Evolutionary conservation across 2,888 invertebrate species (phyloP).

Genomic region (Watsonalla binaria): DNA sequence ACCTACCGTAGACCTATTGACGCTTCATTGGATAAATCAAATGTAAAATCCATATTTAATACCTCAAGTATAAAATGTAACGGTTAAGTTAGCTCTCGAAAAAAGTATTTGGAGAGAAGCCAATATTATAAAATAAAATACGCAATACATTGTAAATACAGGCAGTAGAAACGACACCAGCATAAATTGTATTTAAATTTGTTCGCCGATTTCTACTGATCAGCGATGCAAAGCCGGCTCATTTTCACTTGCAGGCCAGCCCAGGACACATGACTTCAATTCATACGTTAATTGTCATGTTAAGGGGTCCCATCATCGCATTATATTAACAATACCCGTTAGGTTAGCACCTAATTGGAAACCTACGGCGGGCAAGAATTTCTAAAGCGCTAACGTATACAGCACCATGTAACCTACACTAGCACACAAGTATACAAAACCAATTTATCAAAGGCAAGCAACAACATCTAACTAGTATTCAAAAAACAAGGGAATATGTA

Average conservation of each 20-base stretch:
- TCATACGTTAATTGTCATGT: not conserved
- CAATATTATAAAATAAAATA: conserved; percentile 30
- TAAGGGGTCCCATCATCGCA: not conserved
- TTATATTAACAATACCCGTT: not conserved
- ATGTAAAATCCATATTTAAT: not conserved
- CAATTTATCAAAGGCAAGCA: too few species aligned
- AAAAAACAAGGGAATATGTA: too few species aligned
- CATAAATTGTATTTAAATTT: conserved; percentile 60
- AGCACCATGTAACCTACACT: too few species aligned
- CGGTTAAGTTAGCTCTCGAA: too few species aligned
- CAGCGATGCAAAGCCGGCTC: conserved; percentile 49
- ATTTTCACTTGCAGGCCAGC: conserved; percentile 61
- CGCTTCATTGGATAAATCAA: not conserved
- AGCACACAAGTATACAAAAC: too few species aligned
- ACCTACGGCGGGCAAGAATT: not conserved
- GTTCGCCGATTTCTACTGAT: conserved; percentile 68
- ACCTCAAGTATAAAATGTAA: too few species aligned
- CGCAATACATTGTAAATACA: conserved; percentile 21
- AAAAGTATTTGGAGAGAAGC: conserved; percentile 21
- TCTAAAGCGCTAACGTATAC: not conserved
- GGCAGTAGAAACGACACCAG: conserved; percentile 36
- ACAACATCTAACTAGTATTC: too few species aligned
- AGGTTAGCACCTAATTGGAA: not conserved
- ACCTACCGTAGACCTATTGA: not conserved
- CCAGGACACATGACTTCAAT: conserved; percentile 18